Base-by-base conservation (phyloP, 2,113 vertebrate genomes). In the Sebastes schlegelii region DNA sequence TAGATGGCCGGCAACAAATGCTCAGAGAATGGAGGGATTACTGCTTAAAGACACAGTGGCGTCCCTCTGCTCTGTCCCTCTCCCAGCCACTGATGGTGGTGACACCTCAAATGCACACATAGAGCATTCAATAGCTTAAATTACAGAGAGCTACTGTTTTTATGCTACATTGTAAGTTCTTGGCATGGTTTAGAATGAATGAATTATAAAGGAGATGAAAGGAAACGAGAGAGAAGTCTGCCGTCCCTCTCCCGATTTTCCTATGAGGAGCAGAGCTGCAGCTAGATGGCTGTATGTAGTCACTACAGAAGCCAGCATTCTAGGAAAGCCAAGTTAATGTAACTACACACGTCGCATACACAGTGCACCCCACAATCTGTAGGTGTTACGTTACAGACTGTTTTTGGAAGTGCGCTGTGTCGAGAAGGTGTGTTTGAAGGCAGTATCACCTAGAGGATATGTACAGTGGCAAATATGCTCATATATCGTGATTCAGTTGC, bases 201-300 rank as follows among this genome's bases (percentile, higher is more conserved):
- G 62, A 17, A 66, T 75, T 76, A 49, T 68, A 13, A 73, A 77
- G 75, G 8, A 73, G 71, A 77, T 70, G 58, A 79, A 87, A 74
- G 61, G 61, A 65, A 81, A n/a, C 12, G 66, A 77, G 62, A 72
- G 62, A 62, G 62, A 71, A 75, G 46, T 75, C 77, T 88, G 61
- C 77, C 73, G 17, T 68, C 71, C 60, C 26, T 82, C 73, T 73
- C 64, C 65, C 10, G 23, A 19, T 71, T 57, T 63, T 82, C 14
- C 69, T 86, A 71, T 74, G 69, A 83, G 85, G 86, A 86, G 10
- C 86, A 54, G 82, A 89, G 91, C 93, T 88, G 92, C 94, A 95
- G 94, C 94, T 95, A 95, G 94, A 91, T 95, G 94, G 94, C 95
- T 93, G 93, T 91, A 93, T 95, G 92, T 93, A 95, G 91, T 94